Evolutionary conservation across 2,113 vertebrate species (phyloP).

Genomic region (Eurypyga helias): DNA sequence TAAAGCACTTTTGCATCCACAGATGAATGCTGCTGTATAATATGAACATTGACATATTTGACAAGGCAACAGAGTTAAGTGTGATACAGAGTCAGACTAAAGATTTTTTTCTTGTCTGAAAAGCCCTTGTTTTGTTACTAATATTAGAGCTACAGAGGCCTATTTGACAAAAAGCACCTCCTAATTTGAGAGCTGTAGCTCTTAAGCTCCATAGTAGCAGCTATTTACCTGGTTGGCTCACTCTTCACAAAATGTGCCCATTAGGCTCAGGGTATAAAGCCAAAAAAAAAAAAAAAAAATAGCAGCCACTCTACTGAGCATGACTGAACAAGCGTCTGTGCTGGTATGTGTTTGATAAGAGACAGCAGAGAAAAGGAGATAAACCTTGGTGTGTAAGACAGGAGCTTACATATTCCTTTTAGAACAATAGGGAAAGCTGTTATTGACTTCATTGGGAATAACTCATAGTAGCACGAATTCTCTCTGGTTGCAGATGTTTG

Average conservation of each 20-base stretch:
- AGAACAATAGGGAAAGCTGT: neutral
- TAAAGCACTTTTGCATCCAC: slow-evolving; percentile 47
- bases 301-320: slow-evolving; percentile 28
- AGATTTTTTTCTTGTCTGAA: slow-evolving; percentile 67
- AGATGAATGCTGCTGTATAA: slow-evolving; percentile 50
- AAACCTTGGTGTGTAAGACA: neutral
- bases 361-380: neutral
- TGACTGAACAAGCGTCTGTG: slow-evolving; percentile 23
- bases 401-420: neutral
- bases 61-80: slow-evolving; percentile 69
- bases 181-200: slow-evolving; percentile 71
- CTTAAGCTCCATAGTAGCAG: slow-evolving; percentile 71
- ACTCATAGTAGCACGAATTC: neutral
- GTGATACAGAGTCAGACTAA: slow-evolving; percentile 67
- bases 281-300: neutral
- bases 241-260: slow-evolving; percentile 70
- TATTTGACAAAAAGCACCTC: slow-evolving; percentile 72
- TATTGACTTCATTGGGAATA: neutral
- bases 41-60: slow-evolving; percentile 67
- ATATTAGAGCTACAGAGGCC: slow-evolving; percentile 67
- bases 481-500: neutral
- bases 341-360: slow-evolving; percentile 56
- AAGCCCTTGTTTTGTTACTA: slow-evolving; percentile 73
- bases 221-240: slow-evolving; percentile 73
- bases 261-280: slow-evolving; percentile 57